Evolutionary conservation across 2,797 vertebrate species (phyloP).

Genomic region (Pyrocephalus nanus): DNA sequence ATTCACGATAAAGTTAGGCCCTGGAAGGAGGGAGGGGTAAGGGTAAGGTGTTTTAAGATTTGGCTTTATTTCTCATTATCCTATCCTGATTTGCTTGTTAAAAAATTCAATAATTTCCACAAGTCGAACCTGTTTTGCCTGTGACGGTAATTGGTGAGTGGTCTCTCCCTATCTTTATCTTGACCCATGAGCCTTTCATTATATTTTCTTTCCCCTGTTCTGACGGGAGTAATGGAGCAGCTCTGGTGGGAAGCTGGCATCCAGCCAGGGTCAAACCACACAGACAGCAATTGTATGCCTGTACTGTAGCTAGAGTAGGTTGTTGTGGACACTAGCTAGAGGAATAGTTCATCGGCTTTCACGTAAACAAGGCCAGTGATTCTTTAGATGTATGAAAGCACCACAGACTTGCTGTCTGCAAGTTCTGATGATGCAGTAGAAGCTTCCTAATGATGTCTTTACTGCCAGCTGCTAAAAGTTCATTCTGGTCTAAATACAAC

Average conservation of each 20-base stretch:
- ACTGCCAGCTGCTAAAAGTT: neutral
- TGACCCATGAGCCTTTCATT: neutral
- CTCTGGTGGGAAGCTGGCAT: neutral
- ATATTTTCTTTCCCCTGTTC: neutral
- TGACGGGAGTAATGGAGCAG: neutral
- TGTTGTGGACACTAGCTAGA: rapidly evolving
- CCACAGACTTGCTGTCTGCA: neutral
- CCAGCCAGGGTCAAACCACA: neutral
- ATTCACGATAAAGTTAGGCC: neutral
- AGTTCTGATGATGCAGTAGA: neutral
- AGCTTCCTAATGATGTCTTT: neutral
- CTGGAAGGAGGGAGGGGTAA: neutral
- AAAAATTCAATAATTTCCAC: neutral
- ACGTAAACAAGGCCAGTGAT: neutral
- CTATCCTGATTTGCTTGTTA: neutral
- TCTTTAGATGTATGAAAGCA: neutral
- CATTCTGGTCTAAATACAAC: neutral
- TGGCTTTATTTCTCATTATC: neutral
- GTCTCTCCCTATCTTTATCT: neutral
- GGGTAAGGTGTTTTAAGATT: neutral
- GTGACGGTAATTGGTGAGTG: neutral
- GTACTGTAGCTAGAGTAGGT: neutral
- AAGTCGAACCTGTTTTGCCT: neutral
- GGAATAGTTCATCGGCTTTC: neutral
- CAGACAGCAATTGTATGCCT: neutral